A percentile compares a stretch with the other conserved stretches of the same genome.
These are phyloP conservation scores for Antheraea assamensis DNA, from an alignment of 2,888 invertebrate species.

Conservation along the genomic window DNA sequence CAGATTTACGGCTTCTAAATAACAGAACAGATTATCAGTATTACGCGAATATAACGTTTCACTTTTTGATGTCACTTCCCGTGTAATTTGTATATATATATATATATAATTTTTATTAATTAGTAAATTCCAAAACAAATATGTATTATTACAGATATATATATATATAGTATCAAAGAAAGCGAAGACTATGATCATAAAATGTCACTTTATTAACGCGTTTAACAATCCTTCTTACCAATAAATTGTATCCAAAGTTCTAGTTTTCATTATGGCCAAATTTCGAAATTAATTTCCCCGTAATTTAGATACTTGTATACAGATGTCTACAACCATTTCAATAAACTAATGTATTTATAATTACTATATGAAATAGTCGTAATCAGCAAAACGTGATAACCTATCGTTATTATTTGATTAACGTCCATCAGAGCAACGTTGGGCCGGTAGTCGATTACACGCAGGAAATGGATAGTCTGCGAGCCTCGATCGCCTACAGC, in stretches of 20 bases:
- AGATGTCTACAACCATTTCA: too few relatives aligned
- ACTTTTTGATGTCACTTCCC: too few relatives aligned
- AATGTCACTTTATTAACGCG: not conserved
- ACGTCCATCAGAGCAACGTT: conserved; percentile 38
- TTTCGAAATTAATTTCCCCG: too few relatives aligned
- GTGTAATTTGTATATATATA: too few relatives aligned
- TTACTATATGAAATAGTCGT: not conserved
- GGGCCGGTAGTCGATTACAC: conserved; percentile 63
- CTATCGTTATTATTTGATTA: conserved; percentile 52
- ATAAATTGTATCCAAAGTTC: not conserved
- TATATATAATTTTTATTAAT: too few relatives aligned
- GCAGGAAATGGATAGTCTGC: conserved; percentile 55
- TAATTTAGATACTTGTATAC: too few relatives aligned
- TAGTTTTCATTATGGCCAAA: too few relatives aligned
- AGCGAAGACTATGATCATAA: not conserved
- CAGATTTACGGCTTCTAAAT: conserved; percentile 9
- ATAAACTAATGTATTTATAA: not conserved
- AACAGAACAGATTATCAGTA: conserved; percentile 15
- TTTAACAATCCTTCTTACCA: not conserved
- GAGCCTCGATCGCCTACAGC: conserved; percentile 7
- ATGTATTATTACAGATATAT: not conserved
- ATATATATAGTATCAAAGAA: too few relatives aligned
- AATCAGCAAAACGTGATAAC: not conserved
- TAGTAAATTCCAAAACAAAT: not conserved
- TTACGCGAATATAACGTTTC: too few relatives aligned